Percentiles rank a stretch among this genome's conserved stretches.
Conservation (phyloP, 2,797 vertebrate genomes). For the Typhlichthys eigenmanni region DNA sequence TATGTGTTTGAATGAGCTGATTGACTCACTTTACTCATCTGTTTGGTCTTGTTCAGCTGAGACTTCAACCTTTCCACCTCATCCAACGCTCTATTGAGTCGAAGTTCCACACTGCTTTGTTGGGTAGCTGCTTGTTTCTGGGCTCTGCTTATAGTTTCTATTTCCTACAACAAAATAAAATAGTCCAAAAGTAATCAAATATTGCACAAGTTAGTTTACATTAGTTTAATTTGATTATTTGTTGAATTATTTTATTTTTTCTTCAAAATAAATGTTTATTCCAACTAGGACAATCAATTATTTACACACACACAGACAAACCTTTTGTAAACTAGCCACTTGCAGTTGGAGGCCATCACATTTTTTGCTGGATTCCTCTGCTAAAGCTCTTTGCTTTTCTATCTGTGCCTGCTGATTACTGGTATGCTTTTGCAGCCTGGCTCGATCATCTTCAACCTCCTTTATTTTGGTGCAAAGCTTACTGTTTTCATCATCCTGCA, state of each 20-base stretch:
- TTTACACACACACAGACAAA: constrained; percentile 41
- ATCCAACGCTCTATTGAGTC: constrained; percentile 91
- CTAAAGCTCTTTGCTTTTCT: constrained; percentile 86
- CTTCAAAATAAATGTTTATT: no score
- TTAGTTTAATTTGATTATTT: neutral
- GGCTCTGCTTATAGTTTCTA: constrained; percentile 80
- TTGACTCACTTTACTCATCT: constrained; percentile 83
- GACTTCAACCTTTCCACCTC: constrained; percentile 85
- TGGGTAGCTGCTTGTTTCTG: constrained; percentile 83
- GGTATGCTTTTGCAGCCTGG: constrained; percentile 78
- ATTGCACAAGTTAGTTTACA: neutral
- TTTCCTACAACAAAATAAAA: constrained; percentile 77
- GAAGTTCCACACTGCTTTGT: constrained; percentile 84
- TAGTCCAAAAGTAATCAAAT: neutral
- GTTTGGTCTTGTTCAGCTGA: constrained; percentile 85
- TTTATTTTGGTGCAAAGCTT: constrained; percentile 81
- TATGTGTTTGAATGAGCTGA: neutral
- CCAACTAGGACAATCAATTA: neutral
- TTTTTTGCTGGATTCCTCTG: constrained; percentile 81
- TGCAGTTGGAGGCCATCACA: constrained; percentile 84
- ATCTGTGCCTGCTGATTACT: constrained; percentile 82
- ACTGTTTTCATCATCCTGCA: constrained; percentile 87
- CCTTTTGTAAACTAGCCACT: constrained; percentile 82
- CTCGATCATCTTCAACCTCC: constrained; percentile 81
- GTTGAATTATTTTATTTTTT: neutral